Percentiles rank a stretch among this genome's conserved stretches.
These are phyloP conservation scores for Heterodera filipjevi DNA, from an alignment of 2,888 invertebrate genomes.

Conservation along the genomic window DNA sequence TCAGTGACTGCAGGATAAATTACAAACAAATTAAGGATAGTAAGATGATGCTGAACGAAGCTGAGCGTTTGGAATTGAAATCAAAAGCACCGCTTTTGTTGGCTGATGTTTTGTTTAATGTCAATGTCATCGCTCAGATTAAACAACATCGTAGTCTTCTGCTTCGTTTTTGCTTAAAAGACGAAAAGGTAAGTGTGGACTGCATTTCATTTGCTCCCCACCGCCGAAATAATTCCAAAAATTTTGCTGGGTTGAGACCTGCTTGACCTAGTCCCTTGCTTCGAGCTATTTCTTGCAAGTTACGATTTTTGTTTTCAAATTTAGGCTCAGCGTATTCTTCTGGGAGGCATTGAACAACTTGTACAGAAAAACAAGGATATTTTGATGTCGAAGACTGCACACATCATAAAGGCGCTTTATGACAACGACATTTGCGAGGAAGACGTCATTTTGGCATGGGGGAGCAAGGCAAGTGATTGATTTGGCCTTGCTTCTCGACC, in stretches of 20 bases:
- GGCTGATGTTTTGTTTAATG: conserved; percentile 81
- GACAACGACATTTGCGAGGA: conserved; percentile 93
- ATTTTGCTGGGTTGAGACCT: too few species aligned
- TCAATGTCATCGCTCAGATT: conserved; percentile 71
- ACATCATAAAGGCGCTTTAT: conserved; percentile 87
- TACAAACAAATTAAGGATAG: conserved; percentile 67
- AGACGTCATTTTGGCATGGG: conserved; percentile 91
- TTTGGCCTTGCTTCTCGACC: neutral
- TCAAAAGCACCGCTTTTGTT: conserved; percentile 88
- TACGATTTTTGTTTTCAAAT: too few species aligned
- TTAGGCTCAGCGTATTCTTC: conserved; percentile 76
- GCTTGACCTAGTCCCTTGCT: too few species aligned
- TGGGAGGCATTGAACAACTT: conserved; percentile 88
- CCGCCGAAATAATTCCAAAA: too few species aligned
- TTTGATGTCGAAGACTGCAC: conserved; percentile 85
- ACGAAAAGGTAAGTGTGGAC: conserved; percentile 49
- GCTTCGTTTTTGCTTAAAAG: conserved; percentile 56
- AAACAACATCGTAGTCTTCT: conserved; percentile 79
- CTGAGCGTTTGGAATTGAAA: conserved; percentile 89
- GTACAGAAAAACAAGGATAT: conserved; percentile 71
- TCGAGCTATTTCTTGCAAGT: too few species aligned
- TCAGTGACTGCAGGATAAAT: too few species aligned
- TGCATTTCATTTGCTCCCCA: conserved; percentile 75
- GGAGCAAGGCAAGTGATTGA: conserved; percentile 76
- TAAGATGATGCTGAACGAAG: conserved; percentile 77